A percentile compares a stretch with the other conserved stretches of the same genome.
phyloP scores from a whole-genome alignment of 2,888 invertebrate species.

The Timema podura region DNA sequence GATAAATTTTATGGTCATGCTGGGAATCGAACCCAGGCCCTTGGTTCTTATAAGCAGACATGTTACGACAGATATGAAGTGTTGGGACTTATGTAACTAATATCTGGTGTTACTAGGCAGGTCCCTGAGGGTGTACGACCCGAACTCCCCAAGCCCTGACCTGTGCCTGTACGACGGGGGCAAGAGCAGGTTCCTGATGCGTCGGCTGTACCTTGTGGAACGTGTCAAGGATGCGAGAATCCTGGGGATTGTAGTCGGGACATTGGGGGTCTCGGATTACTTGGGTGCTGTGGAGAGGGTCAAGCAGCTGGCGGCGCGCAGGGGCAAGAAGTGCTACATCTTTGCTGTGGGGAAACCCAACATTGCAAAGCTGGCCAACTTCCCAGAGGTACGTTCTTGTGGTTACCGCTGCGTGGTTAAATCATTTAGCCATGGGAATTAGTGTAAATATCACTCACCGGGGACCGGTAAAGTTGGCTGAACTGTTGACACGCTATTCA shows the following conservation, averaged over 20 bases:
- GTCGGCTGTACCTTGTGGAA: conserved; percentile 80
- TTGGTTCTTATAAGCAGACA: too few relatives aligned
- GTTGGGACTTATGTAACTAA: too few relatives aligned
- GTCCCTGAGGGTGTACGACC: conserved; percentile 20
- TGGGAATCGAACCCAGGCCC: too few relatives aligned
- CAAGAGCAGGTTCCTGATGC: conserved; percentile 63
- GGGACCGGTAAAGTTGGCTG: too few relatives aligned
- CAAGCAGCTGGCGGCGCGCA: conserved; percentile 64
- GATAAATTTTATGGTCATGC: too few relatives aligned
- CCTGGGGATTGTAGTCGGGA: conserved; percentile 87
- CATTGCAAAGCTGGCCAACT: conserved; percentile 92
- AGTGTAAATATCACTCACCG: too few relatives aligned
- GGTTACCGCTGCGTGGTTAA: background rate
- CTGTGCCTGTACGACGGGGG: conserved; percentile 33
- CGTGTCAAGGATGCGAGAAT: conserved; percentile 85
- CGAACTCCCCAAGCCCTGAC: background rate
- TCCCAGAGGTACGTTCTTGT: conserved; percentile 63
- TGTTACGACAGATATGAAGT: too few relatives aligned
- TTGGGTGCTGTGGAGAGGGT: conserved; percentile 69
- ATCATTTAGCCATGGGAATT: too few relatives aligned
- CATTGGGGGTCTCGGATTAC: conserved; percentile 78
- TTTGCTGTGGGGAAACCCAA: conserved; percentile 93
- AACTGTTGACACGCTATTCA: too few relatives aligned
- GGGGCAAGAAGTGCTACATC: conserved; percentile 84
- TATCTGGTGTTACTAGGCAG: too few relatives aligned